A percentile compares a stretch with the other conserved stretches of the same genome.
Evolutionary conservation across 2,113 vertebrate genomes (phyloP).

Genomic region (Vulpes vulpes): DNA sequence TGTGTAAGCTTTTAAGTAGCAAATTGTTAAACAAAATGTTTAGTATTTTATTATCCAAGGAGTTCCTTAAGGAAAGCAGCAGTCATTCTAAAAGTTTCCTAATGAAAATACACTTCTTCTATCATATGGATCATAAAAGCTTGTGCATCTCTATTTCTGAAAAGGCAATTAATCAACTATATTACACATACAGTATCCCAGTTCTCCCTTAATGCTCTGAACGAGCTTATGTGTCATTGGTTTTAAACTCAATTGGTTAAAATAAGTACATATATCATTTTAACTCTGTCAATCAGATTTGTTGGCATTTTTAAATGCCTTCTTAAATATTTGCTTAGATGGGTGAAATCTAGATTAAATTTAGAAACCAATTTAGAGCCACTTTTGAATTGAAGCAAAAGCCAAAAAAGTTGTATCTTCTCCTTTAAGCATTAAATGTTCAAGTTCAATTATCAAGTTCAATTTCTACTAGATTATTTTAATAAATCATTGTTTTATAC

Average conservation of each 20-base stretch:
- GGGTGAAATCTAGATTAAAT: not conserved
- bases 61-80: conserved; percentile 20
- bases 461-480: not conserved
- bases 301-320: not conserved
- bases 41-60: not conserved
- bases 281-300: not conserved
- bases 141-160: conserved; percentile 2
- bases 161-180: not conserved
- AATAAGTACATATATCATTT: not conserved
- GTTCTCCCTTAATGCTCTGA: not conserved
- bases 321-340: not conserved
- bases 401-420: not conserved
- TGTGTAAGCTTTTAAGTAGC: not conserved
- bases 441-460: not conserved
- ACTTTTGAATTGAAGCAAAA: conserved; percentile 9
- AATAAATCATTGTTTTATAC: not conserved
- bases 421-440: conserved; percentile 1
- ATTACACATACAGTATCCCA: not conserved
- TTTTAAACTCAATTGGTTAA: conserved; percentile 38
- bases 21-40: conserved; percentile 45
- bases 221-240: not conserved
- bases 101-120: conserved; percentile 43
- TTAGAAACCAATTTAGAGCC: not conserved
- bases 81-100: not conserved
- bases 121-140: not conserved